These are phyloP conservation scores for Dreissena polymorpha DNA, from an alignment of 1,140 invertebrate species.

Conservation along the genomic window DNA sequence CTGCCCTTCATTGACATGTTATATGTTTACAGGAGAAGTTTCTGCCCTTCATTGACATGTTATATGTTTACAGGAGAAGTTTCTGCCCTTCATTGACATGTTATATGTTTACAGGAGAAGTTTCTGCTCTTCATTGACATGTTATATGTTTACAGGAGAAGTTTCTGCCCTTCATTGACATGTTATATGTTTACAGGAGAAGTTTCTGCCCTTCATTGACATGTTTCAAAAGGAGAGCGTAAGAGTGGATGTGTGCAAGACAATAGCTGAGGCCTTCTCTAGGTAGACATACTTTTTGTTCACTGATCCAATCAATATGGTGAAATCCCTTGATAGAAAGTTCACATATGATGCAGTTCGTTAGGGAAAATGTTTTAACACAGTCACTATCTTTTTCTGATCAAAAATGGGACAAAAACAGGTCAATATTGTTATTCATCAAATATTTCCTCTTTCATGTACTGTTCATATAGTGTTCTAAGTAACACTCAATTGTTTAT, in stretches of 20 bases:
- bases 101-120: slow-evolving; percentile 87
- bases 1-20: slow-evolving; percentile 94
- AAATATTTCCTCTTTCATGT: too few species aligned
- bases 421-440: too few species aligned
- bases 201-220: slow-evolving; percentile 94
- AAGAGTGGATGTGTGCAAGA: slow-evolving; percentile 92
- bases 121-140: slow-evolving; percentile 94
- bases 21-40: slow-evolving; percentile 87
- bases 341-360: too few species aligned
- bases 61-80: slow-evolving; percentile 87
- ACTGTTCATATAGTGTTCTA: too few species aligned
- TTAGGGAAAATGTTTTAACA: too few species aligned
- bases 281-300: slow-evolving; percentile 67
- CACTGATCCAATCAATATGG: too few species aligned
- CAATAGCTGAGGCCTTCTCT: slow-evolving; percentile 87
- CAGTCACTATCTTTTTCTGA: too few species aligned
- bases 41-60: slow-evolving; percentile 92
- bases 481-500: too few species aligned
- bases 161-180: slow-evolving; percentile 93
- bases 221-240: slow-evolving; percentile 92
- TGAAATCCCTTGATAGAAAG: too few species aligned
- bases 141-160: slow-evolving; percentile 87
- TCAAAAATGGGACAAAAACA: too few species aligned
- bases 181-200: slow-evolving; percentile 85
- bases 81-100: slow-evolving; percentile 93